phyloP scores from a whole-genome alignment of 2,113 vertebrate genomes.

The Sinocyclocheilus grahami region DNA sequence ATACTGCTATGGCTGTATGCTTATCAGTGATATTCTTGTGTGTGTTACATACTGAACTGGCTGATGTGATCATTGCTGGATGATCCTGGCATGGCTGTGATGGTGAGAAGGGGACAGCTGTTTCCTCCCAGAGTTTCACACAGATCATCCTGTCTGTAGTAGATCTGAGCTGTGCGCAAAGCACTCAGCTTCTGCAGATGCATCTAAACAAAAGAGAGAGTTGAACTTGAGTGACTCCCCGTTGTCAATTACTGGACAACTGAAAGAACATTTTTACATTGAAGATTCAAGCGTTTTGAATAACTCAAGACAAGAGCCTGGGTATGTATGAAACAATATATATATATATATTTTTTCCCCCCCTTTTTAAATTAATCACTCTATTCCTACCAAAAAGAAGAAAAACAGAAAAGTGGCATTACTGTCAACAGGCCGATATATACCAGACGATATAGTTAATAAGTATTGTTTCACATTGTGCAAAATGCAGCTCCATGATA shows the following conservation, averaged over 20 bases:
- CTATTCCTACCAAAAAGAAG: no score
- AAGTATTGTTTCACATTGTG: no score
- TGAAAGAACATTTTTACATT: slow-evolving; percentile 59
- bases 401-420: no score
- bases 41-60: slow-evolving; percentile 88
- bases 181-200: slow-evolving; percentile 92
- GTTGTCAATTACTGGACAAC: slow-evolving; percentile 81
- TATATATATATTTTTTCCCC: no score
- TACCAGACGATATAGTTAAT: no score
- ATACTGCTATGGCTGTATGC: background rate
- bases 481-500: no score
- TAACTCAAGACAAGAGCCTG: background rate
- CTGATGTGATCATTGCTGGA: slow-evolving; percentile 88
- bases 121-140: slow-evolving; percentile 94
- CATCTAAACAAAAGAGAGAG: slow-evolving; percentile 83
- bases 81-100: slow-evolving; percentile 96
- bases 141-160: slow-evolving; percentile 88
- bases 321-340: background rate
- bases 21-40: background rate
- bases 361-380: no score
- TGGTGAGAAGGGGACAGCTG: slow-evolving; percentile 91
- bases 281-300: background rate
- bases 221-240: slow-evolving; percentile 93
- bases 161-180: slow-evolving; percentile 87
- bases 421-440: no score